These are phyloP conservation scores for Pterobdella sp. DNA, from an alignment of 2,888 invertebrate genomes.

Conservation along the genomic window DNA sequence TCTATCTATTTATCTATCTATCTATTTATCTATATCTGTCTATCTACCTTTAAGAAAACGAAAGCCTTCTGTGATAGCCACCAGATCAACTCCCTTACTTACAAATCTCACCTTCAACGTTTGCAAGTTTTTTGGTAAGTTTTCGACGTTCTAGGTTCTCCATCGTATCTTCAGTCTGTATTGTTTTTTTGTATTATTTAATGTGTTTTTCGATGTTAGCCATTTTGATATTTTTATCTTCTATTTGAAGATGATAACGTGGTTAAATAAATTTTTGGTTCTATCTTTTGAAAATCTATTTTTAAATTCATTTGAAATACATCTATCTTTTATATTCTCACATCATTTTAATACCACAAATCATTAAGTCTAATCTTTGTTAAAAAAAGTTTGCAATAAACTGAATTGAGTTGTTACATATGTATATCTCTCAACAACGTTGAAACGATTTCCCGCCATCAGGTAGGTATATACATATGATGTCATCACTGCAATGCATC, in stretches of 20 bases:
- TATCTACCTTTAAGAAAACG: conserved; percentile 2
- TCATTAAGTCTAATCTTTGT: no score
- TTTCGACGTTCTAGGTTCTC: no score
- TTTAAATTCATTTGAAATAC: no score
- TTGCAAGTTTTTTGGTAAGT: conserved; percentile 61
- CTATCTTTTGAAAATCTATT: neutral
- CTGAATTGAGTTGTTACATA: no score
- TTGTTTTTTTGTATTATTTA: neutral
- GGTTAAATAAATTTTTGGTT: no score
- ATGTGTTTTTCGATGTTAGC: neutral
- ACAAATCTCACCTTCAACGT: conserved; percentile 87
- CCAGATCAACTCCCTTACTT: conserved; percentile 53
- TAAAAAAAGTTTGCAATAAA: no score
- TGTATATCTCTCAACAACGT: no score
- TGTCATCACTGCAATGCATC: conserved; percentile 75
- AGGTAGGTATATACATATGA: conserved; percentile 83
- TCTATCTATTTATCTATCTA: no score
- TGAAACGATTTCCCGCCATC: conserved; percentile 32
- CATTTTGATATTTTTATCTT: neutral
- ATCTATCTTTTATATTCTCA: no score
- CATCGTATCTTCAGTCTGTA: neutral
- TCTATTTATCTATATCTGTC: no score
- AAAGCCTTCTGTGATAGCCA: conserved; percentile 2
- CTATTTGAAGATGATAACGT: no score
- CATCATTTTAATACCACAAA: no score